Conservation (phyloP, 2,888 invertebrate genomes). For the Amaurobius ferox region DNA sequence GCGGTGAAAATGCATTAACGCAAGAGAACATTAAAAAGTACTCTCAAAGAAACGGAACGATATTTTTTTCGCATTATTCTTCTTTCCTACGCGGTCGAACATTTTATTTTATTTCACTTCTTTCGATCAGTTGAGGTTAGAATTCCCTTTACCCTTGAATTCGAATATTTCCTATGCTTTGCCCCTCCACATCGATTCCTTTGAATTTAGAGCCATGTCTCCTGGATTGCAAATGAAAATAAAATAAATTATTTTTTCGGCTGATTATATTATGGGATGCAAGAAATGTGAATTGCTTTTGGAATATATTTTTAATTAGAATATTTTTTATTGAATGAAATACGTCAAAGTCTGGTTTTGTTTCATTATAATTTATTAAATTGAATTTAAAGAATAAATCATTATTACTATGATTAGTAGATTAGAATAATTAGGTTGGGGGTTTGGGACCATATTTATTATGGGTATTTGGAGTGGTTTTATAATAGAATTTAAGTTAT, state of each 20-base stretch:
- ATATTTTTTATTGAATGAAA: no score
- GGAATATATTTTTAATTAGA: no score
- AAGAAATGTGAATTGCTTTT: background rate
- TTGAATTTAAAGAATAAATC: no score
- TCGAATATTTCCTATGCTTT: background rate
- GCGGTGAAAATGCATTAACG: constrained; percentile 21
- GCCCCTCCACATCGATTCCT: background rate
- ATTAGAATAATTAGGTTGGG: no score
- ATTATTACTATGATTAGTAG: no score
- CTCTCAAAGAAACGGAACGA: background rate
- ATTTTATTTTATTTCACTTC: constrained; percentile 8
- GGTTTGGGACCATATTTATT: no score
- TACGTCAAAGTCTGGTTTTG: no score
- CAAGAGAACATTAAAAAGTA: constrained; percentile 21
- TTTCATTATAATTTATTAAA: no score
- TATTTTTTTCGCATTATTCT: background rate
- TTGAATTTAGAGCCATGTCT: background rate
- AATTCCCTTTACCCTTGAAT: constrained; percentile 1
- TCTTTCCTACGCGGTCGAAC: background rate
- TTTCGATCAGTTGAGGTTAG: background rate
- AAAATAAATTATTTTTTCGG: background rate
- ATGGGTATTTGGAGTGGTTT: no score
- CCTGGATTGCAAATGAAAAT: background rate
- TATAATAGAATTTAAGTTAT: no score
- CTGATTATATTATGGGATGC: background rate